Evolutionary conservation across 2,888 invertebrate species (phyloP).

Genomic region (Drosophila stalkeri): DNA sequence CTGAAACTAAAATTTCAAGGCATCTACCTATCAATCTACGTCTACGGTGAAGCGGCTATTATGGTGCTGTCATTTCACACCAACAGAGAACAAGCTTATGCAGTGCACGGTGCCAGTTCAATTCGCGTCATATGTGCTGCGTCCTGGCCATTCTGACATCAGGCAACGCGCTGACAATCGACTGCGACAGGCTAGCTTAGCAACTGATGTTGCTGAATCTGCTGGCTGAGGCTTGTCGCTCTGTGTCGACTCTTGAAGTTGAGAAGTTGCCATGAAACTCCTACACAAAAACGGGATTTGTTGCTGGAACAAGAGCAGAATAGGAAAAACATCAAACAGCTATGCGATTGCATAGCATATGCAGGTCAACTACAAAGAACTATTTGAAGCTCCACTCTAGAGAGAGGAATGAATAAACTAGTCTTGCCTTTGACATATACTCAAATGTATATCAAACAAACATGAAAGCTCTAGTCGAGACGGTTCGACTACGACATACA

Average conservation of each 20-base stretch:
- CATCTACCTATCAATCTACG: slow-evolving; percentile 10
- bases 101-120: slow-evolving; percentile 1
- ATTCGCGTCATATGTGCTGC: background rate
- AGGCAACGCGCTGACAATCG: slow-evolving; percentile 4
- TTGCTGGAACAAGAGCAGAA: background rate
- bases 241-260: slow-evolving; percentile 5
- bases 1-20: slow-evolving; percentile 1
- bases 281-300: slow-evolving; percentile 5
- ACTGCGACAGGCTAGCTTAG: slow-evolving; percentile 6
- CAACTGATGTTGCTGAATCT: background rate
- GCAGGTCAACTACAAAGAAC: background rate
- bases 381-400: background rate
- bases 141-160: background rate
- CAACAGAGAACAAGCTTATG: slow-evolving; percentile 1
- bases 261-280: background rate
- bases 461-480: too few relatives aligned
- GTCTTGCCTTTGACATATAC: background rate
- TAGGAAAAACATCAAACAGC: background rate
- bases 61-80: slow-evolving; percentile 17
- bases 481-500: too few relatives aligned
- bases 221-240: slow-evolving; percentile 5
- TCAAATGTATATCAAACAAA: background rate
- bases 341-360: background rate
- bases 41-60: slow-evolving; percentile 2
- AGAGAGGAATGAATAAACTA: background rate